phyloP scores from a whole-genome alignment of 2,113 vertebrate species.

The Vicugna pacos region DNA sequence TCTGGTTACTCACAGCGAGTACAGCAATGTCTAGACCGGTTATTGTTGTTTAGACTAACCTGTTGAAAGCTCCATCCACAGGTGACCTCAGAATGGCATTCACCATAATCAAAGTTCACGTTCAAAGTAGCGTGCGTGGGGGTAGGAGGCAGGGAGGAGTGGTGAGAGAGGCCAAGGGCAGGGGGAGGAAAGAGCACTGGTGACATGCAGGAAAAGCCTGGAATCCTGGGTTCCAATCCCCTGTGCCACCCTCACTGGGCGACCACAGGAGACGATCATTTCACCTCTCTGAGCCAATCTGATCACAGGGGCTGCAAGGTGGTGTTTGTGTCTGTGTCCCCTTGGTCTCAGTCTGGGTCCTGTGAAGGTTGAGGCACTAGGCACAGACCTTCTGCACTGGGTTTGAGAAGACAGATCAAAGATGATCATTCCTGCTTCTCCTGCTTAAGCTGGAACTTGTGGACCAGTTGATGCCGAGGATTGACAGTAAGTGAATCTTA shows the following conservation, averaged over 20 bases:
- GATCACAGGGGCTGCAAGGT: neutral
- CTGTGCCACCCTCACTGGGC: neutral
- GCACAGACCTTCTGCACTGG: neutral
- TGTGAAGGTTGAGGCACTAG: neutral
- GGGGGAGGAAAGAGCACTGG: neutral
- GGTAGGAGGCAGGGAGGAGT: neutral
- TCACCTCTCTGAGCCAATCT: neutral
- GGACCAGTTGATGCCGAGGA: neutral
- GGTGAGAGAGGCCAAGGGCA: neutral
- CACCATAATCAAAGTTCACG: neutral
- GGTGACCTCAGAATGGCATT: slow-evolving; percentile 19
- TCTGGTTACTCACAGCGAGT: neutral
- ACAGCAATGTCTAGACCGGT: neutral
- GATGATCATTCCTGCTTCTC: neutral
- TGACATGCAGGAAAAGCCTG: neutral
- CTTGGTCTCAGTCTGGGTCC: neutral
- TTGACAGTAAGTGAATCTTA: neutral
- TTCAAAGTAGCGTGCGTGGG: neutral
- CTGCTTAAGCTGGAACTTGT: neutral
- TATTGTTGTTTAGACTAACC: neutral
- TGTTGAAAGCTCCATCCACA: neutral
- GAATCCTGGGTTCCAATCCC: neutral
- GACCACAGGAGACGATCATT: neutral
- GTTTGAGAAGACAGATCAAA: neutral
- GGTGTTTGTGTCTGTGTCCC: neutral